phyloP scores from a whole-genome alignment of 2,888 invertebrate species.

The Ormyrus labotus region DNA sequence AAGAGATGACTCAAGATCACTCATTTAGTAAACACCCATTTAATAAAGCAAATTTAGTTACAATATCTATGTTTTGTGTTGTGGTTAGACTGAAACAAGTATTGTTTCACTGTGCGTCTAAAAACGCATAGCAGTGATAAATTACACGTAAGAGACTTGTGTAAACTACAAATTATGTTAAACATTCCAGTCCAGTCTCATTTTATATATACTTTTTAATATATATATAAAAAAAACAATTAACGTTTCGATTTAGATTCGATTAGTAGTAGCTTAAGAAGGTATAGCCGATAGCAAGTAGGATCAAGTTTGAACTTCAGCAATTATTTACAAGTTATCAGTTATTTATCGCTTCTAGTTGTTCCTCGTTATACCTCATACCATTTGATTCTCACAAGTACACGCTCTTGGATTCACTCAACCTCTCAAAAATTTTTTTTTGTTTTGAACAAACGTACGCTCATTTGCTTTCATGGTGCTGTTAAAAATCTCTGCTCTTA shows the following conservation, averaged over 20 bases:
- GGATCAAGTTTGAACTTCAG: conserved; percentile 74
- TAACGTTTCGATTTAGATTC: conserved; percentile 68
- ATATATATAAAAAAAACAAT: conserved; percentile 71
- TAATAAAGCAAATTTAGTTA: conserved; percentile 75
- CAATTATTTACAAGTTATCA: conserved; percentile 73
- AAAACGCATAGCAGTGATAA: conserved; percentile 42
- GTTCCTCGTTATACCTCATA: conserved; percentile 45
- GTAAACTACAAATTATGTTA: conserved; percentile 55
- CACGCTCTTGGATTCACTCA: conserved; percentile 46
- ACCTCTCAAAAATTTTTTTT: conserved; percentile 51
- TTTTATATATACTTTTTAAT: conserved; percentile 60
- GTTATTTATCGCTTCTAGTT: conserved; percentile 51
- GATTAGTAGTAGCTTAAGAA: conserved; percentile 67
- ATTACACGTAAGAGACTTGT: conserved; percentile 53
- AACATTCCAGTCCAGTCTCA: conserved; percentile 66
- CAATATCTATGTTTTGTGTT: conserved; percentile 69
- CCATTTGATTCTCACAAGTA: conserved; percentile 52
- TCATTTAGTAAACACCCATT: conserved; percentile 74
- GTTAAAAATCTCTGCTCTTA: conserved; percentile 42
- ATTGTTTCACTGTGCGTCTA: conserved; percentile 40
- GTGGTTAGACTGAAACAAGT: conserved; percentile 58
- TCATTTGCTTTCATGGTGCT: conserved; percentile 45
- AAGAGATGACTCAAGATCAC: conserved; percentile 50
- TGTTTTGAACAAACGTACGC: conserved; percentile 56
- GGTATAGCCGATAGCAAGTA: conserved; percentile 70